phyloP scores from a whole-genome alignment of 2,113 vertebrate species.

The Isurus oxyrinchus region DNA sequence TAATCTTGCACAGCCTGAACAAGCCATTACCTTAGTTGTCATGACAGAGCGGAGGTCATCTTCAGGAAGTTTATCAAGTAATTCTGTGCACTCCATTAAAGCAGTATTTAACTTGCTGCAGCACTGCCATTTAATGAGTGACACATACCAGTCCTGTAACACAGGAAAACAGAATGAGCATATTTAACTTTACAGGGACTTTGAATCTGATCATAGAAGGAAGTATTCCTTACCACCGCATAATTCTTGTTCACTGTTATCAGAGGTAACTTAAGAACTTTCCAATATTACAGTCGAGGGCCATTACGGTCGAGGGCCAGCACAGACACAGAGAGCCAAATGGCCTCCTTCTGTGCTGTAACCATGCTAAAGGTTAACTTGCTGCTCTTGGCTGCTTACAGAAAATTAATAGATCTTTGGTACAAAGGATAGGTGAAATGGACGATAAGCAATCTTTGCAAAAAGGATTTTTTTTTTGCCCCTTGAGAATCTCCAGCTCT shows the following conservation, averaged over 20 bases:
- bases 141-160: conserved; percentile 84
- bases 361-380: not conserved
- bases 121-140: conserved; percentile 83
- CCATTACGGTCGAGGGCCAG: not conserved
- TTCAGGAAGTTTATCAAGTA: conserved; percentile 79
- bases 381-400: not conserved
- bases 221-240: not conserved
- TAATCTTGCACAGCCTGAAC: not conserved
- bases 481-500: not conserved
- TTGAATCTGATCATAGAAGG: not conserved
- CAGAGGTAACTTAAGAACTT: not conserved
- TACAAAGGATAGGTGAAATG: not conserved
- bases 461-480: not conserved
- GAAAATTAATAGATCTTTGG: not conserved
- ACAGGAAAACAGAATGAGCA: not conserved
- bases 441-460: not conserved
- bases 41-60: conserved; percentile 72
- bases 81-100: conserved; percentile 81
- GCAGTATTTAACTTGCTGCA: conserved; percentile 71
- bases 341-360: not conserved
- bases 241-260: not conserved
- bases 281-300: not conserved
- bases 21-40: conserved; percentile 70
- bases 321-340: not conserved
- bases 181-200: not conserved